phyloP scores from a whole-genome alignment of 30 jellyfish, hydroid and myxozoan species.

The Euphysa ruthae region DNA sequence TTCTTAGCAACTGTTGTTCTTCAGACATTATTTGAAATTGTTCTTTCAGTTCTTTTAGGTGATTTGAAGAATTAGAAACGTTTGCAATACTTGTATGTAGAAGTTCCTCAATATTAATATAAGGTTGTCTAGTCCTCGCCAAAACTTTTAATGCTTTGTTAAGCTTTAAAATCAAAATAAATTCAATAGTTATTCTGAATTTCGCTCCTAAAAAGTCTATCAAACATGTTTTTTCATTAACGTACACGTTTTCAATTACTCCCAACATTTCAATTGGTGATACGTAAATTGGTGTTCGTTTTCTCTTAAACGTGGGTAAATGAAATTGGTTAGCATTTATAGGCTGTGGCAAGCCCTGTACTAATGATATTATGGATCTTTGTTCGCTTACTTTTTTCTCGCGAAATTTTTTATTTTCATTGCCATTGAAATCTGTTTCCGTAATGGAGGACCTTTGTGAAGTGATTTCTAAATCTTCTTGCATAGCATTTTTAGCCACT shows the following conservation, averaged over 20 bases:
- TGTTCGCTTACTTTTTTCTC: not conserved
- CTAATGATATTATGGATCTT: no score
- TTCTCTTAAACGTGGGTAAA: no score
- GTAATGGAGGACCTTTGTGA: not conserved
- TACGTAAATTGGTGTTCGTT: no score
- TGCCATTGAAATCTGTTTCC: not conserved
- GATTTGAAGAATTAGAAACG: not conserved
- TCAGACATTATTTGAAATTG: no score
- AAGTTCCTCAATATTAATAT: not conserved
- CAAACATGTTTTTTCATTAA: no score
- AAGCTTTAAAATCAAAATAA: not conserved
- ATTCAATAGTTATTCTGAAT: not conserved
- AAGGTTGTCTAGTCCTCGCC: not conserved
- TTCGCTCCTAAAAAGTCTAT: no score
- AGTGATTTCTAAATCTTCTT: not conserved
- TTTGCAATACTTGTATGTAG: not conserved
- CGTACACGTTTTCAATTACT: no score
- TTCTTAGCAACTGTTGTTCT: no score
- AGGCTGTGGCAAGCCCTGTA: no score
- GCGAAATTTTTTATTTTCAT: not conserved
- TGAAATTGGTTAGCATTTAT: no score
- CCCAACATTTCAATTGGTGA: no score
- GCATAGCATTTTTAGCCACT: not conserved
- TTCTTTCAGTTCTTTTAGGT: not conserved
- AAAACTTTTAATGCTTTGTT: not conserved